Conservation (phyloP, 2,797 vertebrate species). For the Pseudotriccus pelzelni region DNA sequence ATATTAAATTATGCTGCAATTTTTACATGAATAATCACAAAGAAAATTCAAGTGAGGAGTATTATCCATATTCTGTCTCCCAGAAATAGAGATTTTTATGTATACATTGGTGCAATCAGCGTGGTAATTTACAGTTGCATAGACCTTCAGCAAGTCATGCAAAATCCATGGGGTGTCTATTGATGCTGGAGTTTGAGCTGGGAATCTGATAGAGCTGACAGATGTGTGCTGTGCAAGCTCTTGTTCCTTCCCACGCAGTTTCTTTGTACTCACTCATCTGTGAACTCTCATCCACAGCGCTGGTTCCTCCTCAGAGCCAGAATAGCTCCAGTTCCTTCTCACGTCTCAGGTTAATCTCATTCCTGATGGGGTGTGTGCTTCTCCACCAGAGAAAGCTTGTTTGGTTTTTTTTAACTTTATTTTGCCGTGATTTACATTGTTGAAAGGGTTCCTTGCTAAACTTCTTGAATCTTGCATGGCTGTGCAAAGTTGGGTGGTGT, state of each 20-base stretch:
- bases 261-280: background rate
- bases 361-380: background rate
- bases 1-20: background rate
- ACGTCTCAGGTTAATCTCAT: background rate
- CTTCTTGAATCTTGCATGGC: background rate
- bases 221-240: background rate
- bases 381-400: background rate
- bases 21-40: background rate
- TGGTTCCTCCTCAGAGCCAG: background rate
- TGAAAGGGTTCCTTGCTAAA: background rate
- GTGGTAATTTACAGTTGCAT: background rate
- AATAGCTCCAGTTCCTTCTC: background rate
- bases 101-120: background rate
- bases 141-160: background rate
- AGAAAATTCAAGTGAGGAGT: background rate
- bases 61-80: background rate
- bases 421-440: background rate
- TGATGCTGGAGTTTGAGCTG: constrained; percentile 2
- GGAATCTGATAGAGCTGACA: constrained; percentile 7
- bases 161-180: background rate
- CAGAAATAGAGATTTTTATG: background rate
- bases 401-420: background rate
- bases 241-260: background rate
- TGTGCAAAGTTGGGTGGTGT: background rate
- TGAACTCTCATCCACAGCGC: background rate